Conservation (phyloP, 2,113 vertebrate genomes). For the Toxotes chatareus region DNA sequence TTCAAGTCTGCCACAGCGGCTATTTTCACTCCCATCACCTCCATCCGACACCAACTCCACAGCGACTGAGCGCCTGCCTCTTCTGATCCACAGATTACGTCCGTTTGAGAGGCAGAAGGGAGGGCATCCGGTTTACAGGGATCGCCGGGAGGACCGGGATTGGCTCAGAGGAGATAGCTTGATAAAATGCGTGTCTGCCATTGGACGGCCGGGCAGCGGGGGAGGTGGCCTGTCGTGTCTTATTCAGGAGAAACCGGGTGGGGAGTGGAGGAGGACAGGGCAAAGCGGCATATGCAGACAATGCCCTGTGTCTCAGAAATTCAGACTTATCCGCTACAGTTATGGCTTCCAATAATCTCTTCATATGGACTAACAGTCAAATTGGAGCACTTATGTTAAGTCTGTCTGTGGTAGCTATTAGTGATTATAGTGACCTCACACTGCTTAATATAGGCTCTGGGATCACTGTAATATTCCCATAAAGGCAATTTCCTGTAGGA, state of each 20-base stretch:
- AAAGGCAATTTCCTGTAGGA: conserved; percentile 22
- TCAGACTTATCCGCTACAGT: conserved; percentile 33
- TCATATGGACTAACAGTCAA: conserved; percentile 51
- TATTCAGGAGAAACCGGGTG: conserved; percentile 76
- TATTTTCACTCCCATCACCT: conserved; percentile 62
- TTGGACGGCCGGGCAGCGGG: conserved; percentile 63
- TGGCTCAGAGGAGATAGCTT: conserved; percentile 76
- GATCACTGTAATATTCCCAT: conserved; percentile 28
- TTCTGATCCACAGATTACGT: conserved; percentile 69
- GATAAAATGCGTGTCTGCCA: conserved; percentile 63
- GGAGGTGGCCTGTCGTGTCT: conserved; percentile 54
- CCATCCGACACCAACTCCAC: conserved; percentile 61
- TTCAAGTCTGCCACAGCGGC: conserved; percentile 37
- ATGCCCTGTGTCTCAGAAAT: conserved; percentile 67
- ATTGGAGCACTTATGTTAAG: conserved; percentile 35
- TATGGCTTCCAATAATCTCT: conserved; percentile 52
- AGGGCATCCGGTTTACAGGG: conserved; percentile 73
- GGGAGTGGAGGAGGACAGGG: conserved; percentile 69
- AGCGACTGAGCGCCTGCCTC: conserved; percentile 56
- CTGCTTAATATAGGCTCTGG: conserved; percentile 33
- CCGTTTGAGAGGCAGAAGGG: conserved; percentile 68
- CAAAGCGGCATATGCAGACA: conserved; percentile 71
- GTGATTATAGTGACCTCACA: conserved; percentile 40
- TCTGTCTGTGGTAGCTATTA: conserved; percentile 35
- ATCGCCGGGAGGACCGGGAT: conserved; percentile 68